A percentile compares a stretch with the other conserved stretches of the same genome.
phyloP scores from a whole-genome alignment of 2,113 vertebrate species.

The Diadophis punctatus region DNA sequence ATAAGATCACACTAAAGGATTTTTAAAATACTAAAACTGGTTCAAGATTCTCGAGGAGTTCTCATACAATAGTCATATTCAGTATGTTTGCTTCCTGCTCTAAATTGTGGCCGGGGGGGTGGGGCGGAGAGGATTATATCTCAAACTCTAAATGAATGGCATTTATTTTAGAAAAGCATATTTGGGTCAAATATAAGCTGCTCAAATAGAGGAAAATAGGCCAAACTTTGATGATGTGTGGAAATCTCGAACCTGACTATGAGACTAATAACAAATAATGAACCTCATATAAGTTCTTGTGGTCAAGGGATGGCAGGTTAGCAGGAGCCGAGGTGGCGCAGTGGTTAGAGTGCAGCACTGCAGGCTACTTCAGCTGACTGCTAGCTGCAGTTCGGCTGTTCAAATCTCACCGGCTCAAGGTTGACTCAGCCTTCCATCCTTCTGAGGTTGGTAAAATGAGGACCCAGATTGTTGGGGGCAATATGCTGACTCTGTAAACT shows the following conservation, averaged over 20 bases:
- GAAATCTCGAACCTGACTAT: slow-evolving; percentile 1
- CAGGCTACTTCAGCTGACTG: too few species aligned
- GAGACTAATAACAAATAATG: background rate
- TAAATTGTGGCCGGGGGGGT: background rate
- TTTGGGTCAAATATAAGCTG: background rate
- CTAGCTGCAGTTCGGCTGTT: too few species aligned
- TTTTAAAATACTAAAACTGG: background rate
- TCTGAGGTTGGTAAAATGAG: too few species aligned
- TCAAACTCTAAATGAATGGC: background rate
- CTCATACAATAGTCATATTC: background rate
- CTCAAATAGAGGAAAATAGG: background rate
- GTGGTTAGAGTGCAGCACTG: too few species aligned
- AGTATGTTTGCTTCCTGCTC: background rate
- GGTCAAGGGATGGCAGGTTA: background rate
- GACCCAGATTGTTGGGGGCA: too few species aligned
- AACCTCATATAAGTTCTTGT: background rate
- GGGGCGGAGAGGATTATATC: background rate
- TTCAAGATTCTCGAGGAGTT: background rate
- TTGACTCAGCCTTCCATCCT: too few species aligned
- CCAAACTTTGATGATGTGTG: background rate
- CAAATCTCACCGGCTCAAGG: too few species aligned
- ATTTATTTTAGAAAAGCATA: slow-evolving; percentile 4
- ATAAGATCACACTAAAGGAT: background rate
- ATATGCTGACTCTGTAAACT: too few species aligned
- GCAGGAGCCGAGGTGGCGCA: too few species aligned